Evolutionary conservation across 2,797 vertebrate genomes (phyloP), one percentile per base, ranked within the genome.

Genomic region (Ciconia nigra): DNA sequence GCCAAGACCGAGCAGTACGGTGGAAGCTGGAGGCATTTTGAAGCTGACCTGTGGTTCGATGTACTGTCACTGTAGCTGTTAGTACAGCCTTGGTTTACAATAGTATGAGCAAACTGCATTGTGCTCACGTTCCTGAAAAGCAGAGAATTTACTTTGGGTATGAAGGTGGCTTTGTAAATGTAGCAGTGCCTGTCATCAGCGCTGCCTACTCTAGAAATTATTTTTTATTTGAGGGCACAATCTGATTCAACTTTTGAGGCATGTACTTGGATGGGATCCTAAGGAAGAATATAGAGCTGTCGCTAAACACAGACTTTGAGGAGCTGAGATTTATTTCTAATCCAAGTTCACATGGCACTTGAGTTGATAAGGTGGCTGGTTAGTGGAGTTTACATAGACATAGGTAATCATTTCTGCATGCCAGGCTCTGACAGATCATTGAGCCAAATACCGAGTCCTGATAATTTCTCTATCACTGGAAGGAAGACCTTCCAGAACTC

Each of bases 91-190:
- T 61, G 42, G 15, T 42, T 80, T 83, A 29, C 16, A 19, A 8
- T 4, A 39, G 35, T 5, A 1, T 9, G 33, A 74, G 46, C 49
- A 31, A 37, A 49, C 42, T 4, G 42, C 1, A 0, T 24, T 17
- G 65, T 11, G 22, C 47, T 47, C 5, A 0, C 22, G 39, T 72
- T 73, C 61, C 67, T 35, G 74, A 67, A 62, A 74, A 35, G 35
- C 58, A 62, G 83, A 33, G 3, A 7, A 20, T 31, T 35, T 39
- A 5, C 49, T 57, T 5, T 1, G 37, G 67, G 13, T 22, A 9
- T 11, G 67, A 49, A 29, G 39, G 39, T 82, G 89, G 42, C 54
- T 69, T 77, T 71, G 58, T 21, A 19, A 54, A 11, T 7, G 41
- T 4, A 61, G 46, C 66, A 7, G 52, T n/a, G 72, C 51, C 44